Conservation (phyloP, 2,888 invertebrate species). For the Boloria selene region DNA sequence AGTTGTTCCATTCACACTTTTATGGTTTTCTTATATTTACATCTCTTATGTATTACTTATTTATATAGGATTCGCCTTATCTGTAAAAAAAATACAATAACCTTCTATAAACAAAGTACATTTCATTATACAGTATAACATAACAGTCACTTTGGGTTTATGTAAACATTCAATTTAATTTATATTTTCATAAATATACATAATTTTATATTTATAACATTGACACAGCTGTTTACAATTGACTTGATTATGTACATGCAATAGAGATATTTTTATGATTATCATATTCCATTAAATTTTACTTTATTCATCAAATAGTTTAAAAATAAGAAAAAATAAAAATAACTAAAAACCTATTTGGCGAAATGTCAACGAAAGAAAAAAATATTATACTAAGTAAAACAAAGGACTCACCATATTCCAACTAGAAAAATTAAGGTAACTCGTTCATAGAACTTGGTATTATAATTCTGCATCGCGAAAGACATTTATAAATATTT, state of each 20-base stretch:
- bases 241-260: too few relatives aligned
- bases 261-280: too few relatives aligned
- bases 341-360: constrained; percentile 21
- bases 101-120: too few relatives aligned
- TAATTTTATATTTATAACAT: too few relatives aligned
- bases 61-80: constrained; percentile 27
- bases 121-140: not conserved
- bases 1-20: constrained; percentile 50
- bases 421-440: constrained; percentile 53
- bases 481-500: constrained; percentile 77
- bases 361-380: constrained; percentile 26
- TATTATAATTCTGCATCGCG: constrained; percentile 50
- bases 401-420: constrained; percentile 74
- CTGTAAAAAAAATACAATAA: constrained; percentile 33
- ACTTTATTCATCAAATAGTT: too few relatives aligned
- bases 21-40: constrained; percentile 43
- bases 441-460: constrained; percentile 51
- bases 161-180: not conserved
- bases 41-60: constrained; percentile 36
- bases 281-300: too few relatives aligned
- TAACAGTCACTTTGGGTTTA: not conserved
- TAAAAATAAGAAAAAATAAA: too few relatives aligned
- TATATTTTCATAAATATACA: constrained; percentile 18
- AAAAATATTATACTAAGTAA: constrained; percentile 40
- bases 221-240: too few relatives aligned